Evolutionary conservation across 2,888 invertebrate genomes (phyloP), one percentile per base, ranked within the genome.

Genomic region (Mellilla xanthometata): DNA sequence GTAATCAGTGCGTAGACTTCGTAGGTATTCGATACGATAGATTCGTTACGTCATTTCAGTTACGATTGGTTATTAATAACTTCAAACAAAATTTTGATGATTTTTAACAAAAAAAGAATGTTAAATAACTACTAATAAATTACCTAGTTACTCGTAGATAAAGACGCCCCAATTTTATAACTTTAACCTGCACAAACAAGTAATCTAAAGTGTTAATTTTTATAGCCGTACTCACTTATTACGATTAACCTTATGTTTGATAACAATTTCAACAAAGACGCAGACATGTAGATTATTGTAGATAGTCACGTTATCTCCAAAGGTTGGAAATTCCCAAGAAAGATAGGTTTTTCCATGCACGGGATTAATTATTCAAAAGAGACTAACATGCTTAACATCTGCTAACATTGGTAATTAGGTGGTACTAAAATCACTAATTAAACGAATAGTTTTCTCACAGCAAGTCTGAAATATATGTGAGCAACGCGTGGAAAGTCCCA

Each of bases 221-320:
- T 32, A 47, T 24, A 40, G 36, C 41, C 38, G 32, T 34, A 19
- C 28, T 36, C 12, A 13, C 7, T 6, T 29, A 13, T 24, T 15
- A 31, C 9, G 35, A 27, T 40, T 45, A 39, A 45, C 47, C 49
- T 42, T 24, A 28, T 13, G 23, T 42, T 40, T 29, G 50, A 54
- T 54, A 48, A 50, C 39, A 41, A 7, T 40, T 35, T 45, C 35
- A n/a, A n/a, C n/a, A 34, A 45, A 41, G 34, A 7, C 40, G 35
- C 23, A 41, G 33, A 42, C 42, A 46, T 43, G 52, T 12, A 22
- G 9, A 32, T 33, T 33, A 47, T 53, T 43, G 52, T 12, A 22
- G 9, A 32, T 33, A 35, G 49, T 53, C 52, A 52, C 51, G 49
- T 54, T 51, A 49, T 49, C 45, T 38, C 22, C 12, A 41, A 41